Conservation (phyloP, 2,113 vertebrate genomes). For the Nipponia nippon region DNA sequence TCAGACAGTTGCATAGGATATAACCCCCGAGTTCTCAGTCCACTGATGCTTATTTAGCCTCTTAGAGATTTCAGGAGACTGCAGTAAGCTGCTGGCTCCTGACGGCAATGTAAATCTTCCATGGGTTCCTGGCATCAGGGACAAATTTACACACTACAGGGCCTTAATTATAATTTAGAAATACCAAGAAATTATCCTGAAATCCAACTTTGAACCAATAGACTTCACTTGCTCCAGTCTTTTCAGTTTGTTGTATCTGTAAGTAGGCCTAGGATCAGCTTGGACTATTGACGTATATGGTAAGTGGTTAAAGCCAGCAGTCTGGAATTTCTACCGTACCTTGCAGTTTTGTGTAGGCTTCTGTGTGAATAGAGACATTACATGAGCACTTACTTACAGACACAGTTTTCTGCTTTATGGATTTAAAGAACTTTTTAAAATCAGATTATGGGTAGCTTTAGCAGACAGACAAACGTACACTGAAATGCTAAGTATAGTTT, state of each 20-base stretch:
- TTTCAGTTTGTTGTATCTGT: not conserved
- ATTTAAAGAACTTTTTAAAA: not conserved
- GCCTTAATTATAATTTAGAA: not conserved
- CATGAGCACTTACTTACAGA: not conserved
- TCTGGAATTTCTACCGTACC: not conserved
- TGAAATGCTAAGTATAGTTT: not conserved
- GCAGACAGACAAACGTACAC: not conserved
- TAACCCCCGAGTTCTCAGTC: not conserved
- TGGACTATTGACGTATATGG: not conserved
- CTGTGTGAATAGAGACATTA: not conserved
- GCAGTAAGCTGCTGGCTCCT: not conserved
- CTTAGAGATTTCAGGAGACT: not conserved
- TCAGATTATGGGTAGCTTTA: not conserved
- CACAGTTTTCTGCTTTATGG: not conserved
- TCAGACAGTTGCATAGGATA: not conserved
- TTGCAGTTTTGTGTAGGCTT: not conserved
- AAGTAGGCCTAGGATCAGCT: not conserved
- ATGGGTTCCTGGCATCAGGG: not conserved
- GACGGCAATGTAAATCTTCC: not conserved
- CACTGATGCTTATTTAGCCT: not conserved
- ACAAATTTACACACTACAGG: not conserved
- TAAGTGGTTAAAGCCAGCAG: not conserved
- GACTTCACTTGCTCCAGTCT: not conserved
- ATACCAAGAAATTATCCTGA: not conserved
- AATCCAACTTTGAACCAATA: not conserved